Conservation (phyloP, 2,797 vertebrate species). For the Gallinago nigripennis region DNA sequence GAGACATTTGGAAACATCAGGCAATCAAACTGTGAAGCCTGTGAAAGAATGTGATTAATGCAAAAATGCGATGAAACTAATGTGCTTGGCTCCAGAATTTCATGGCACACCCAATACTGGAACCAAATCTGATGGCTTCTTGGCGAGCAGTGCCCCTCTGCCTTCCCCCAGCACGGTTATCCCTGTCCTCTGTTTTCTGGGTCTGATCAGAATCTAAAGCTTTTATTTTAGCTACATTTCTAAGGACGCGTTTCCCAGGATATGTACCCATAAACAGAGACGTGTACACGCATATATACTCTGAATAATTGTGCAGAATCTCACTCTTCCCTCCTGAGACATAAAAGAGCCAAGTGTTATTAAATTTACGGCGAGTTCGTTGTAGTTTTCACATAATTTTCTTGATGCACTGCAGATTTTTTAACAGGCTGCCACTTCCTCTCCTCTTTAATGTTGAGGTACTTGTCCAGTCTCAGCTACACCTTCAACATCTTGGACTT, state of each 20-base stretch:
- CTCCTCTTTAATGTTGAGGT: neutral
- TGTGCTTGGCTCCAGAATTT: slow-evolving; percentile 51
- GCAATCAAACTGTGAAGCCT: slow-evolving; percentile 73
- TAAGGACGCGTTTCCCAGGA: slow-evolving; percentile 11
- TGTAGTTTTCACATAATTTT: slow-evolving; percentile 53
- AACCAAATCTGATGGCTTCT: slow-evolving; percentile 53
- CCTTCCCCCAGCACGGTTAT: neutral
- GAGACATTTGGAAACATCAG: slow-evolving; percentile 68
- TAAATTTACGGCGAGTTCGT: slow-evolving; percentile 43
- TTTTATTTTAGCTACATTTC: slow-evolving; percentile 3
- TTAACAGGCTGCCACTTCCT: neutral
- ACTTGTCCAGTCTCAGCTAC: neutral
- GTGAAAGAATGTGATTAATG: slow-evolving; percentile 73
- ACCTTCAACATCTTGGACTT: neutral
- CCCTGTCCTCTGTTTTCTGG: neutral
- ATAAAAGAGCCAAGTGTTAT: slow-evolving; percentile 45
- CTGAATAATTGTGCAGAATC: slow-evolving; percentile 24
- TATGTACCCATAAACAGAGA: neutral
- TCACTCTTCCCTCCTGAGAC: slow-evolving; percentile 31
- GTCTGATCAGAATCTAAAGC: neutral
- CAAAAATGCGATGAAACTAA: slow-evolving; percentile 65
- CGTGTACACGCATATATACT: neutral
- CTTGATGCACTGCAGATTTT: slow-evolving; percentile 63
- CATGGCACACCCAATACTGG: slow-evolving; percentile 39
- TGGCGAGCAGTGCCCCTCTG: slow-evolving; percentile 25